phyloP scores from a whole-genome alignment of 1,140 invertebrate genomes.

The Bombus ignitus region DNA sequence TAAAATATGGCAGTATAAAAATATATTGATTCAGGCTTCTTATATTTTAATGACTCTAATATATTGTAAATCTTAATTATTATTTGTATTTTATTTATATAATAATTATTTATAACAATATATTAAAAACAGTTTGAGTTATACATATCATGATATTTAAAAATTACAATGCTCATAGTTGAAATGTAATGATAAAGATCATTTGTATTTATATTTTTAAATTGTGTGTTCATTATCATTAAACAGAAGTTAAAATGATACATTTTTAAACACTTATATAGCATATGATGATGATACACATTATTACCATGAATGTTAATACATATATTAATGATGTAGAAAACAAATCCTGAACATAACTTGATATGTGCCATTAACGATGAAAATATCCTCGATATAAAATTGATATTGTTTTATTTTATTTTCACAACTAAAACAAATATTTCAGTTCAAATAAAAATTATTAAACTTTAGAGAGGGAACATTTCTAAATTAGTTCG shows the following conservation, averaged over 20 bases:
- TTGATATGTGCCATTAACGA: conserved; percentile 24
- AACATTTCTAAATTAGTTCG: background rate
- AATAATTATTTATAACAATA: conserved; percentile 1
- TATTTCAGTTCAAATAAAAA: conserved; percentile 28
- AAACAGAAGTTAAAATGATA: conserved; percentile 21
- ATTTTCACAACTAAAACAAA: conserved; percentile 64
- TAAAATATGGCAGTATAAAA: background rate
- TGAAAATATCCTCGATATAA: conserved; percentile 30
- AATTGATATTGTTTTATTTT: conserved; percentile 57
- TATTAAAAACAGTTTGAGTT: conserved; percentile 4
- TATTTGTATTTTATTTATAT: background rate
- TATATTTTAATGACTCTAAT: conserved; percentile 4
- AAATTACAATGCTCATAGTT: conserved; percentile 5
- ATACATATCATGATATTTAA: conserved; percentile 5
- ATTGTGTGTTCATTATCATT: background rate
- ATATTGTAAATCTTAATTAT: conserved; percentile 3
- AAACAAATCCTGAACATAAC: conserved; percentile 25
- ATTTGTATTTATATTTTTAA: conserved; percentile 1
- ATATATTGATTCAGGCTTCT: conserved; percentile 30
- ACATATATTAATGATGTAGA: conserved; percentile 34
- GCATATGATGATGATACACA: conserved; percentile 24
- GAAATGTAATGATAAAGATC: background rate
- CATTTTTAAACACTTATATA: conserved; percentile 15
- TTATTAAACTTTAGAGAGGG: background rate
- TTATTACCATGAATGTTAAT: conserved; percentile 33